Evolutionary conservation across 2,888 invertebrate genomes (phyloP), one percentile per base, ranked within the genome.

Genomic region (Rhorus exstirpatorius): DNA sequence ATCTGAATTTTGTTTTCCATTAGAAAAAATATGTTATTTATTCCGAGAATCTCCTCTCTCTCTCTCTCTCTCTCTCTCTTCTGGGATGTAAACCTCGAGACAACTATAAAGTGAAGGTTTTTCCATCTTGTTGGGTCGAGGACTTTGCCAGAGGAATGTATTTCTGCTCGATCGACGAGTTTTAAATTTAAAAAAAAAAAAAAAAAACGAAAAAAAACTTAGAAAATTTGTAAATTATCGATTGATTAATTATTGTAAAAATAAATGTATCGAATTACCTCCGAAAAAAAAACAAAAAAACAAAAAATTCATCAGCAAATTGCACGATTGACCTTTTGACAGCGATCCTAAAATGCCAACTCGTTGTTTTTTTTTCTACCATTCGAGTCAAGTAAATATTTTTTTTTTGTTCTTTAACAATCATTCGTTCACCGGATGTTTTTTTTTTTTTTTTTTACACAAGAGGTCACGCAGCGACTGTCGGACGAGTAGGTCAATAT

Each of bases 401-500:
- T n/a, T n/a, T n/a, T n/a, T n/a, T n/a, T n/a, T 31, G 6, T 3
- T 6, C 31, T 31, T 3, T 31, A 31, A 3, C 31, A 31, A 31
- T 31, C 31, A n/a, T 31, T 31, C 2, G 2, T 31, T 6, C 31
- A 31, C 31, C 6, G 31, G 6, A 6, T 41, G 3, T 41, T 10
- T 41, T 6, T 35, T n/a, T 24, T 65, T 46, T 55, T 19, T 44
- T 55, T 60, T 60, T 60, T 46, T 67, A 3, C 14, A 44, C 12
- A 26, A 31, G 1, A 49, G 24, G 14, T 60, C 24, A 35, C 31
- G 14, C 38, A 46, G 19, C 10, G 21, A 24, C 17, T 63, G 31
- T 74, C 26, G 49, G 83, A 75, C 68, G 67, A 72, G 67, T 71
- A 41, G 51, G 76, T 83, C 71, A 60, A 76, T 72, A 14, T 24